phyloP scores from a whole-genome alignment of 2,888 invertebrate genomes.

The Heliconius cydno region DNA sequence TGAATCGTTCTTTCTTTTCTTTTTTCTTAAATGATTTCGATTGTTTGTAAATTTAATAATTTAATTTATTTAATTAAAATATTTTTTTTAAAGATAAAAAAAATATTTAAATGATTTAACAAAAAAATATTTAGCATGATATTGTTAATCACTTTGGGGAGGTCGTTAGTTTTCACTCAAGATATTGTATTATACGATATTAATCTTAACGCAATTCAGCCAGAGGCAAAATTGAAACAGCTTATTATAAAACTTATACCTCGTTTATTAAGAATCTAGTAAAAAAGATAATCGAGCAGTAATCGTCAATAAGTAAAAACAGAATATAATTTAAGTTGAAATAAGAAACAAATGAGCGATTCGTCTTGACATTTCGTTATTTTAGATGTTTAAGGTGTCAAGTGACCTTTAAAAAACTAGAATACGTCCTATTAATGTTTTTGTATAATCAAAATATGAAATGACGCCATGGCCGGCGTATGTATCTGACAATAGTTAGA shows the following conservation, averaged over 20 bases:
- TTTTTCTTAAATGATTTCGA: no score
- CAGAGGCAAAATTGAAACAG: background rate
- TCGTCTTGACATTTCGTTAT: conserved; percentile 17
- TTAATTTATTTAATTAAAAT: no score
- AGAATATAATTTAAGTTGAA: background rate
- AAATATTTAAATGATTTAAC: no score
- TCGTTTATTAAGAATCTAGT: background rate
- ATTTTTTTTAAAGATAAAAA: no score
- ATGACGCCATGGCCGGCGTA: background rate
- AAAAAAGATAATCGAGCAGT: conserved; percentile 20
- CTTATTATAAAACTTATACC: background rate
- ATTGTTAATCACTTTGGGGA: no score
- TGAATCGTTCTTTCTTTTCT: no score
- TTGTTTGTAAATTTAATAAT: no score
- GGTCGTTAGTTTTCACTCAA: background rate
- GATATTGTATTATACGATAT: background rate
- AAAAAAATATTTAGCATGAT: no score
- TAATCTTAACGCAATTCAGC: background rate
- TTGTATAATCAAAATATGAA: conserved; percentile 1
- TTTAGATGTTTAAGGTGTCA: background rate
- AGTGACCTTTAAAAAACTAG: conserved; percentile 14
- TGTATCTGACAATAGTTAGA: background rate
- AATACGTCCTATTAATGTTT: background rate
- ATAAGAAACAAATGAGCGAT: conserved; percentile 8
- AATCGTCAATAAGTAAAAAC: conserved; percentile 2